Percentiles rank a stretch among this genome's conserved stretches.
phyloP scores from a whole-genome alignment of 2,113 vertebrate species.

The Sigmodon hispidus region DNA sequence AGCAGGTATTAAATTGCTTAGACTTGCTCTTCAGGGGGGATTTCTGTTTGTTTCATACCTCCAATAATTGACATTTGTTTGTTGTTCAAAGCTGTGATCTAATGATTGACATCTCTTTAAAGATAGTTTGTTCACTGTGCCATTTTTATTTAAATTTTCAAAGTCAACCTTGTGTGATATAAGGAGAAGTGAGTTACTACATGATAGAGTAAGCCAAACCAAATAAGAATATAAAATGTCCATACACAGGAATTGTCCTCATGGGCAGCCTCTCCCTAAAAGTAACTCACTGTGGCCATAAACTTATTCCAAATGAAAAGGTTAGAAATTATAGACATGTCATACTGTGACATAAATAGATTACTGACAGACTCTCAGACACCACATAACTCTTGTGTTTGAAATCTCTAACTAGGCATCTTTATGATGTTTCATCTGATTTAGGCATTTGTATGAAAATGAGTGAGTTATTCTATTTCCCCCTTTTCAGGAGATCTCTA shows the following conservation, averaged over 20 bases:
- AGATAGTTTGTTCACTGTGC: neutral
- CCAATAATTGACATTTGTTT: neutral
- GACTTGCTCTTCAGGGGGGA: neutral
- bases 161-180: neutral
- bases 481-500: neutral
- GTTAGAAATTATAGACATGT: neutral
- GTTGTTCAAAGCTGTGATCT: neutral
- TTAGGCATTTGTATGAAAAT: slow-evolving; percentile 9
- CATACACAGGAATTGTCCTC: too few species aligned
- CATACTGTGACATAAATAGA: neutral
- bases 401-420: neutral
- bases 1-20: neutral
- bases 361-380: neutral
- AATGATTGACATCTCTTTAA: neutral
- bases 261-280: too few species aligned
- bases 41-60: neutral
- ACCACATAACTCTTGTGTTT: slow-evolving; percentile 49
- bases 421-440: neutral
- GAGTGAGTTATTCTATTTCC: neutral
- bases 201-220: neutral
- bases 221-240: neutral
- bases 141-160: neutral
- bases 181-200: neutral
- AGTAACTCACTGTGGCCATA: neutral
- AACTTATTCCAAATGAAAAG: neutral